Percentiles rank a stretch among this genome's conserved stretches.
phyloP scores from a whole-genome alignment of 2,888 invertebrate species.

The Strigamia crassipes region DNA sequence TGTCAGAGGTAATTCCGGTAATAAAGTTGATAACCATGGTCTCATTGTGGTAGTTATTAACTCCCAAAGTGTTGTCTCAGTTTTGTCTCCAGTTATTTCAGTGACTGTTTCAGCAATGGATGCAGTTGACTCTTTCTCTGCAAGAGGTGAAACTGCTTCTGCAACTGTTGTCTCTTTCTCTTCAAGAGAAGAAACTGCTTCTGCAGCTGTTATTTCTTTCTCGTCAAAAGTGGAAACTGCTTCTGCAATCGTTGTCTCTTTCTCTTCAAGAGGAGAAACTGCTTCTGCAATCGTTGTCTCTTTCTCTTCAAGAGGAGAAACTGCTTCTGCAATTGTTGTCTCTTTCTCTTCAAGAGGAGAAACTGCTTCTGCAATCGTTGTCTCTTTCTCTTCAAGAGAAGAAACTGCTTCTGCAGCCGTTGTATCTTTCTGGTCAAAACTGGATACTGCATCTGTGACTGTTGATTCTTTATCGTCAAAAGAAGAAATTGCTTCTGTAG shows the following conservation, averaged over 20 bases:
- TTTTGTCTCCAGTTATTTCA: conserved; percentile 10
- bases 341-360: background rate
- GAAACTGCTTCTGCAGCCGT: conserved; percentile 30
- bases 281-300: background rate
- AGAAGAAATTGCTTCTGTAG: background rate
- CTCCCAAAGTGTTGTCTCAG: conserved; percentile 18
- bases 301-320: background rate
- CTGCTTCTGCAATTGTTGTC: background rate
- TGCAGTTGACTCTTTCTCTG: background rate
- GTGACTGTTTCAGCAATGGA: background rate
- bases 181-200: background rate
- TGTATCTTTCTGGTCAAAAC: background rate
- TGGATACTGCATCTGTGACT: conserved; percentile 8
- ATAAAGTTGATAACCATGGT: conserved; percentile 5
- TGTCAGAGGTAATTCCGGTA: background rate
- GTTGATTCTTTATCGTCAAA: conserved; percentile 14
- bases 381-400: background rate
- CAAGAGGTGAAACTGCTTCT: background rate
- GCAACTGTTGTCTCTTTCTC: background rate
- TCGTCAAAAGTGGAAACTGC: background rate
- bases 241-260: background rate
- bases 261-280: background rate
- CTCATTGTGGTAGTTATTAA: background rate
- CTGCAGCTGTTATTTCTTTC: background rate
- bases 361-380: background rate